Conservation (phyloP, 2,797 vertebrate genomes). For the Schizothorax lantsangensis region DNA sequence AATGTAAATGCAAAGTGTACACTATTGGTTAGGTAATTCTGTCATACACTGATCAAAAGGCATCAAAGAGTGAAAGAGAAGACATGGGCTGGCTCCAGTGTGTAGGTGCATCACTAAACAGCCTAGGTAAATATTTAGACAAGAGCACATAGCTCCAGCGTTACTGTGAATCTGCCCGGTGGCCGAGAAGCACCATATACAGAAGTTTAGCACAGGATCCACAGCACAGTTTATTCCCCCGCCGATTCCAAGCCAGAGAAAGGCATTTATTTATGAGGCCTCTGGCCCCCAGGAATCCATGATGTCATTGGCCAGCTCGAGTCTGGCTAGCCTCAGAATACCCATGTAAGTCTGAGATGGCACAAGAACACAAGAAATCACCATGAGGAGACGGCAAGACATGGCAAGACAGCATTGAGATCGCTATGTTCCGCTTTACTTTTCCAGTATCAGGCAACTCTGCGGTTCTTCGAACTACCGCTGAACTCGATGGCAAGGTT, state of each 20-base stretch:
- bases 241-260: constrained; percentile 33
- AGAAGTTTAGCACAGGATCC: constrained; percentile 64
- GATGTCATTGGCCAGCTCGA: constrained; percentile 59
- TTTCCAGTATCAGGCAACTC: constrained; percentile 28
- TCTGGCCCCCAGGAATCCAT: constrained; percentile 57
- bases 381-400: neutral
- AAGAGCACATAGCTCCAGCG: constrained; percentile 71
- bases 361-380: constrained; percentile 37
- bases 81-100: constrained; percentile 65
- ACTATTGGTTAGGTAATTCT: neutral
- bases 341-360: constrained; percentile 30
- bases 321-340: constrained; percentile 55
- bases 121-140: constrained; percentile 80
- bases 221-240: constrained; percentile 13
- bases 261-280: constrained; percentile 60
- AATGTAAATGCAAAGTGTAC: neutral
- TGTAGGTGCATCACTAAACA: constrained; percentile 75
- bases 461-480: constrained; percentile 43
- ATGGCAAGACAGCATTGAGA: constrained; percentile 19
- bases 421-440: neutral
- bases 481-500: constrained; percentile 43
- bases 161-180: constrained; percentile 66
- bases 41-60: neutral
- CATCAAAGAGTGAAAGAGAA: neutral
- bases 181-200: constrained; percentile 76